Conservation (phyloP, 2,797 vertebrate genomes). For the Anguilla obscura region DNA sequence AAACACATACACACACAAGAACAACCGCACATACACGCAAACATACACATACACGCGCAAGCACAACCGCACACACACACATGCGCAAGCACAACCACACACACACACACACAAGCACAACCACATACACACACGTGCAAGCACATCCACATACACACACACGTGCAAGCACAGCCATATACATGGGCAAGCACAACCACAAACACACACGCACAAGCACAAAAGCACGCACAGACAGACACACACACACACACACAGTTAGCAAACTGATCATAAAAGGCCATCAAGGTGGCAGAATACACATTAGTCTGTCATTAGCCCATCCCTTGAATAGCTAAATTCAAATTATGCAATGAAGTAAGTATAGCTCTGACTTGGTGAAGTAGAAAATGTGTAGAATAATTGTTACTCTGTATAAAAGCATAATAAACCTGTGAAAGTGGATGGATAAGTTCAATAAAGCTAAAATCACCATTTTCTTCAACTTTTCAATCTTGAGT, state of each 20-base stretch:
- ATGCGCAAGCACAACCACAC: neutral
- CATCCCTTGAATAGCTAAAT: neutral
- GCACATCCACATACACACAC: neutral
- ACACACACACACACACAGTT: neutral
- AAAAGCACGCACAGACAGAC: neutral
- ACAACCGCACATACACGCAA: neutral
- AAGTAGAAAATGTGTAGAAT: neutral
- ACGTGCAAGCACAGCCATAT: neutral
- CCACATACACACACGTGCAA: neutral
- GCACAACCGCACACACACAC: neutral
- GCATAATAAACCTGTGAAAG: neutral
- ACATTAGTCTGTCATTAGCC: neutral
- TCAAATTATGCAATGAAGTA: neutral
- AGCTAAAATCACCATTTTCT: neutral
- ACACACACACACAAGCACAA: constrained; percentile 8
- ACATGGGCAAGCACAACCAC: neutral
- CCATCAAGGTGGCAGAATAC: neutral
- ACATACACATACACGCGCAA: neutral
- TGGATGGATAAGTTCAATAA: neutral
- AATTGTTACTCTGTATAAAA: neutral
- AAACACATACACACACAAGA: neutral
- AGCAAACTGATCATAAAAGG: neutral
- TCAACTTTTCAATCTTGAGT: neutral
- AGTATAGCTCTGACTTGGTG: neutral
- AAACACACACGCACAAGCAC: too few relatives aligned